Conservation (phyloP, 2,888 invertebrate species). For the Cheilosia pagana region DNA sequence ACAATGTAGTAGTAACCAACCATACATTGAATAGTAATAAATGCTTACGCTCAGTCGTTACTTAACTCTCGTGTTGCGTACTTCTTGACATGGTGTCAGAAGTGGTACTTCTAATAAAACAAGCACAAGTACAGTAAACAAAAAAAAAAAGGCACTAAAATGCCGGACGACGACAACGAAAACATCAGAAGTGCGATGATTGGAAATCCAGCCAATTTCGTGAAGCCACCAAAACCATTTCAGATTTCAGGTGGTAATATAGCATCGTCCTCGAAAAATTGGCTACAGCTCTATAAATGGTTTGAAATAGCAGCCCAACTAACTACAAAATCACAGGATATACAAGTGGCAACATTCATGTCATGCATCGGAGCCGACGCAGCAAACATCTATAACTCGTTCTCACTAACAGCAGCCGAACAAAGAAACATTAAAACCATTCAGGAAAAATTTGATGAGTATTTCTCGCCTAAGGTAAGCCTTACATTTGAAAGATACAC, state of each 20-base stretch:
- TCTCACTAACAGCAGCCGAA: conserved; percentile 4
- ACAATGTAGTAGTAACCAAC: too few relatives aligned
- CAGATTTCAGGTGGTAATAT: background rate
- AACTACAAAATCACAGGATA: conserved; percentile 6
- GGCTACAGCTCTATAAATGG: background rate
- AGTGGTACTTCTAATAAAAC: too few relatives aligned
- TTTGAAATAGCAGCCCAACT: conserved; percentile 23
- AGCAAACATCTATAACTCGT: conserved; percentile 24
- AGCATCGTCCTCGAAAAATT: background rate
- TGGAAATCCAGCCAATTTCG: background rate
- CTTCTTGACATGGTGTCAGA: too few relatives aligned
- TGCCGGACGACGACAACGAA: background rate
- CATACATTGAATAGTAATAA: too few relatives aligned
- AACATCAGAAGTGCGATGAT: background rate
- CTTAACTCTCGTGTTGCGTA: too few relatives aligned
- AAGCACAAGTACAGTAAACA: too few relatives aligned
- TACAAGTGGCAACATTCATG: conserved; percentile 43
- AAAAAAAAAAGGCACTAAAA: background rate
- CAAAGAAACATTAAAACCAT: background rate
- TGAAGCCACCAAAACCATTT: background rate
- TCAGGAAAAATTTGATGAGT: conserved; percentile 8
- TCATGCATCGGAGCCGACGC: conserved; percentile 26
- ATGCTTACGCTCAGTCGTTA: too few relatives aligned
- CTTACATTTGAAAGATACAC: conserved; percentile 37
- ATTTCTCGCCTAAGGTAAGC: conserved; percentile 17